A percentile compares a stretch with the other conserved stretches of the same genome.
Evolutionary conservation across 1,140 invertebrate species (phyloP).

Genomic region (Drosophila jambulina): DNA sequence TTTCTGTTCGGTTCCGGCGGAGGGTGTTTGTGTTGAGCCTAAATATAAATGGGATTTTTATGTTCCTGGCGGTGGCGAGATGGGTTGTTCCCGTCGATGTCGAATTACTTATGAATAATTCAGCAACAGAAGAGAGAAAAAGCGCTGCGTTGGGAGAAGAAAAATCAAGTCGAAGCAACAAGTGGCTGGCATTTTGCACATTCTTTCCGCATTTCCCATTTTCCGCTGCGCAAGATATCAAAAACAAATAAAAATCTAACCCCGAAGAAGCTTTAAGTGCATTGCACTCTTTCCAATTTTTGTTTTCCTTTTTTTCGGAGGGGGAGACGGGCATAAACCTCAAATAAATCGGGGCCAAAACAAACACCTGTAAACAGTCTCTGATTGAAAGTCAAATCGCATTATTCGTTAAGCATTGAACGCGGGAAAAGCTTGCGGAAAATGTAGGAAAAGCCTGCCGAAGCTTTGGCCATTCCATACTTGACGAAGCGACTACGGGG

Average conservation of each 20-base stretch:
- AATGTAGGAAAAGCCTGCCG: conserved; percentile 53
- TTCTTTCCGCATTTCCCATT: conserved; percentile 1
- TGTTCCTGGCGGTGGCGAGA: conserved; percentile 31
- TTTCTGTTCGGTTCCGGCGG: conserved; percentile 3
- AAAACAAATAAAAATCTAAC: conserved; percentile 21
- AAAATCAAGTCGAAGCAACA: conserved; percentile 40
- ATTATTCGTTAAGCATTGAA: conserved; percentile 53
- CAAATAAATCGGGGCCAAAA: conserved; percentile 59
- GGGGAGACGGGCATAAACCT: conserved; percentile 18
- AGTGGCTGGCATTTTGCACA: conserved; percentile 36
- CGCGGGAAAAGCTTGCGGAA: conserved; percentile 58
- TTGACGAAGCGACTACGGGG: conserved; percentile 58
- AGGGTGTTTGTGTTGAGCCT: conserved; percentile 40
- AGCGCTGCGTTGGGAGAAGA: conserved; percentile 18
- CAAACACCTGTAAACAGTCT: conserved; percentile 78
- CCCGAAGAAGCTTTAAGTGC: conserved; percentile 31
- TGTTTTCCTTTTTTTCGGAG: background rate
- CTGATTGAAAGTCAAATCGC: conserved; percentile 51
- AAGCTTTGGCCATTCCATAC: conserved; percentile 58
- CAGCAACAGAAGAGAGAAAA: conserved; percentile 12
- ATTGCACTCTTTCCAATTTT: conserved; percentile 15
- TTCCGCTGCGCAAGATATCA: conserved; percentile 1
- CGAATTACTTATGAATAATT: conserved; percentile 53
- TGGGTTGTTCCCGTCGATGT: conserved; percentile 5
- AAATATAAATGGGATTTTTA: conserved; percentile 64